Evolutionary conservation across 1,140 invertebrate genomes (phyloP).

Genomic region (Hylaeus anthracinus): DNA sequence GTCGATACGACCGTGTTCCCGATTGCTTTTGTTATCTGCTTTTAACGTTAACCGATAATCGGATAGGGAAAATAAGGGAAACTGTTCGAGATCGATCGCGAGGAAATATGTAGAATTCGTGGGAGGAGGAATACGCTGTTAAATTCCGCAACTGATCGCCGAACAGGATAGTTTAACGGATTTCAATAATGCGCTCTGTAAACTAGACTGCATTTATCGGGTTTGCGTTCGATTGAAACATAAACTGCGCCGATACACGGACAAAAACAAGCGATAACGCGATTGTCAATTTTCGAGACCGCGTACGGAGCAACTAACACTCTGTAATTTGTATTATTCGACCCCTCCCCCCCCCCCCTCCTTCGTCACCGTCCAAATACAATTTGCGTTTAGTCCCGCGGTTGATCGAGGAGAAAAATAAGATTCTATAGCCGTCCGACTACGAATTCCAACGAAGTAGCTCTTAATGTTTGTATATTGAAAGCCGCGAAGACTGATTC

Average conservation of each 20-base stretch:
- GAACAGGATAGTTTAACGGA: slow-evolving; percentile 28
- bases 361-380: too few species aligned
- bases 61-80: not conserved
- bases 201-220: slow-evolving; percentile 18
- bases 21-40: not conserved
- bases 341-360: too few species aligned
- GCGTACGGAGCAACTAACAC: too few species aligned
- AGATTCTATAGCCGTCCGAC: not conserved
- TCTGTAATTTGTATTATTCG: not conserved
- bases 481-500: slow-evolving; percentile 2
- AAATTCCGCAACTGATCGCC: slow-evolving; percentile 21
- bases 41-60: not conserved
- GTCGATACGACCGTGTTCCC: not conserved
- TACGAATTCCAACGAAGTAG: not conserved
- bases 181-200: slow-evolving; percentile 34
- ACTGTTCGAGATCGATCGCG: not conserved
- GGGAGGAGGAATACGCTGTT: not conserved
- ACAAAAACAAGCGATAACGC: slow-evolving; percentile 35
- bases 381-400: not conserved
- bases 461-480: not conserved
- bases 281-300: slow-evolving; percentile 27
- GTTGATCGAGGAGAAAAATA: not conserved
- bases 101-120: slow-evolving; percentile 18
- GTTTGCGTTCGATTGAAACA: slow-evolving; percentile 14
- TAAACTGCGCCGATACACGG: not conserved